Base-by-base conservation (phyloP, 2,113 vertebrate genomes). In the Marmota flaviventris region DNA sequence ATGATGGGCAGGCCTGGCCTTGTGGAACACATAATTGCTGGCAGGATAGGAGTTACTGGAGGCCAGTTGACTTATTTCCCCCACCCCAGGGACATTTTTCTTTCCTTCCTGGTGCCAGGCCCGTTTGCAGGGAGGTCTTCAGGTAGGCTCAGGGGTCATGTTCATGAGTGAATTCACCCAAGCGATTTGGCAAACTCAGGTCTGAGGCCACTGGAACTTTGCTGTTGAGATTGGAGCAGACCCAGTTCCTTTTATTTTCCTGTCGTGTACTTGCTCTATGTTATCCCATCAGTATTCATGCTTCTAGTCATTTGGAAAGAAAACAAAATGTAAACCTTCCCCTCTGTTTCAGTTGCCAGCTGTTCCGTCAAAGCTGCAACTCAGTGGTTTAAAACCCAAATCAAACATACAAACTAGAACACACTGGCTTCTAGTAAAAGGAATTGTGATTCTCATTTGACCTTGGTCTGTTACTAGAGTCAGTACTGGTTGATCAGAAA, bases 401-500 rank as follows among this genome's bases (percentile, higher is more conserved):
- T 34, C 10, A n/a, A 91, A 85, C 37, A n/a, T 27, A 42, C 45
- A 94, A 77, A 72, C 58, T 3, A 65, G 6, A 39, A 16, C 11
- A 9, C 12, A 37, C 81, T 56, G 85, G 95, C 12, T 18, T 53
- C 72, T 1, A 67, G 51, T 48, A 93, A 20, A 78, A 7, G 88
- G 29, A 89, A 88, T 91, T 27, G 85, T 85, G 93, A 92, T 94
- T 97, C 65, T 92, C 92, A 97, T 96, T 90, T 91, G 89, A 98
- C 94, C 94, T 98, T 96, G 91, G n/a, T 96, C 85, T 97, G 95
- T 90, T 96, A 86, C 24, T 58, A 96, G 97, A 96, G 85, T 97
- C 95, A 96, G 69, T 92, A 95, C 93, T 29, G 18, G 5, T n/a
- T 79, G 4, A 5, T 79, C 91, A 96, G 58, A 93, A 94, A 96